Evolutionary conservation across 2,113 vertebrate species (phyloP).

Genomic region (Mormyrus lacerda): DNA sequence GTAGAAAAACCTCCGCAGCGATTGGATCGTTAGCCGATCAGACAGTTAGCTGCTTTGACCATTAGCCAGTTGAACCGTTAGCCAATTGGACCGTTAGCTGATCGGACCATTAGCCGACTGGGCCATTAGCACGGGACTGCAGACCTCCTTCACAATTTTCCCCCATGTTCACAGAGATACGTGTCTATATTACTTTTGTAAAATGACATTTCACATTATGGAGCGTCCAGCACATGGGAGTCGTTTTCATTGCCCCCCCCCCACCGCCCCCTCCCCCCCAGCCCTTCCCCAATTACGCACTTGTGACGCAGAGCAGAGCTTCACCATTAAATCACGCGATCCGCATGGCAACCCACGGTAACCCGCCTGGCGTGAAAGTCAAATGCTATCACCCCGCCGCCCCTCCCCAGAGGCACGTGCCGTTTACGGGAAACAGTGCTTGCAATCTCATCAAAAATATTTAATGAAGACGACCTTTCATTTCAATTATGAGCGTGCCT

Average conservation of each 20-base stretch:
- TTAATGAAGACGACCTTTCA: conserved; percentile 50
- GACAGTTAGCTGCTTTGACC: neutral
- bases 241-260: neutral
- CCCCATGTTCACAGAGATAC: neutral
- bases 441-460: conserved; percentile 47
- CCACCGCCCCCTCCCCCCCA: too few species aligned
- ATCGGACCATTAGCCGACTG: neutral
- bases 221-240: neutral
- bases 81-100: neutral
- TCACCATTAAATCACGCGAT: neutral
- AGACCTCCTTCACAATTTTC: neutral
- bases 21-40: neutral
- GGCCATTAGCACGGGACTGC: neutral
- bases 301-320: neutral
- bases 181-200: neutral
- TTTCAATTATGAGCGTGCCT: conserved; percentile 45
- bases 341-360: neutral
- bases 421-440: conserved; percentile 36
- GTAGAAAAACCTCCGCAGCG: neutral
- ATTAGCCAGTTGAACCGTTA: neutral
- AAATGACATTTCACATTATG: neutral
- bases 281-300: neutral
- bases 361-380: conserved; percentile 40
- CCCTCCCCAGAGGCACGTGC: conserved; percentile 36
- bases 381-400: conserved; percentile 32